Base-by-base conservation (phyloP, 2,797 vertebrate genomes). In the Momotus momota region DNA sequence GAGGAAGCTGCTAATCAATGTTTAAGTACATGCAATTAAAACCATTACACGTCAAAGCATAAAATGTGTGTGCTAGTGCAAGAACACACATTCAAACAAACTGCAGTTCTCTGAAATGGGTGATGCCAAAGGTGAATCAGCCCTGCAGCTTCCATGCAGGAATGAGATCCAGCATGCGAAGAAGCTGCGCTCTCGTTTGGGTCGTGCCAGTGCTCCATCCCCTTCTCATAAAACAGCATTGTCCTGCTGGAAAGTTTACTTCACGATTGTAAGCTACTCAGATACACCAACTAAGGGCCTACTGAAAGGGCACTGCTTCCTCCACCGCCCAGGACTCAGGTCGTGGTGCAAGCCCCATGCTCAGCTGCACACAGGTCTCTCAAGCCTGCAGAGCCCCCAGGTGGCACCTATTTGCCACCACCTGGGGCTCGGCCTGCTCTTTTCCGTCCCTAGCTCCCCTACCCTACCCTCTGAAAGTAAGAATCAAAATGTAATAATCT, bases 381-480 rank as follows among this genome's bases (percentile, higher is more conserved):
- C 61, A 18, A 33, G 75, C 86, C 90, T 96, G 86, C 90, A 96
- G 95, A 96, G 96, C 93, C 95, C 93, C 95, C 96, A 84, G 93
- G 86, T 84, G 95, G 94, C 92, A 90, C 88, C 88, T 21, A 27
- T 66, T 48, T 4, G 94, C 83, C 94, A 95, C 83, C 94, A 79
- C 80, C 85, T 82, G 67, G 71, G 21, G 6, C 65, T 26, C 17
- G 84, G 78, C 87, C 89, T 57, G 77, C 79, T 83, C 58, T 4
- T 10, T 6, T 1, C 57, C 27, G 40, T 46, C 81, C 62, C 48
- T 7, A 3, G 26, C 62, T 27, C 5, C 66, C 57, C 38, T 2
- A 14, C 46, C 38, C n/a, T 31, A 25, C 51, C 6, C 64, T 23
- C 49, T 2, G 1, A 26, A 35, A 55, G 51, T 5, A 14, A 65